These are phyloP conservation scores for Stratiomys singularior DNA, from an alignment of 2,888 invertebrate genomes.

Conservation along the genomic window DNA sequence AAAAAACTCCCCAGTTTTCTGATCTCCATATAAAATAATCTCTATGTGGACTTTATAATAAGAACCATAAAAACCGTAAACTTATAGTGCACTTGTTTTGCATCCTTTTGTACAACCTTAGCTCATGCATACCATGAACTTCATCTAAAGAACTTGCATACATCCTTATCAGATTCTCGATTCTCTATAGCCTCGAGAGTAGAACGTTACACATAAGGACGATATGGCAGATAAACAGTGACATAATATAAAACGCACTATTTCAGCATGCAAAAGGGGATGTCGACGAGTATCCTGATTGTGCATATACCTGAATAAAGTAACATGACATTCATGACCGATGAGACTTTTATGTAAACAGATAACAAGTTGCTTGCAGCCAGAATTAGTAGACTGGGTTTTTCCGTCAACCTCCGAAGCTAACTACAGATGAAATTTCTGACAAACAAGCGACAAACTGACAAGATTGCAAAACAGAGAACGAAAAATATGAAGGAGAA, in stretches of 20 bases:
- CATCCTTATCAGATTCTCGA: constrained; percentile 1
- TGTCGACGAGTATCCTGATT: not conserved
- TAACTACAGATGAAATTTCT: constrained; percentile 17
- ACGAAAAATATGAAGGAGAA: not conserved
- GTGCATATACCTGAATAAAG: constrained; percentile 30
- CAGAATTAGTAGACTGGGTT: constrained; percentile 10
- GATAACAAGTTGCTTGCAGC: constrained; percentile 23
- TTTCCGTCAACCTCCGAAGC: not conserved
- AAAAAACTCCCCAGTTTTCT: not conserved
- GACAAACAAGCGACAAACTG: not conserved
- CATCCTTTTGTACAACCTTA: too few relatives aligned
- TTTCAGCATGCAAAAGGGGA: constrained; percentile 14
- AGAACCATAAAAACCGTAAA: not conserved
- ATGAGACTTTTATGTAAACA: constrained; percentile 40
- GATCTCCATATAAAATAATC: not conserved
- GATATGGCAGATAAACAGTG: constrained; percentile 16
- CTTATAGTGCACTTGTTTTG: too few relatives aligned
- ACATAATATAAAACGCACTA: constrained; percentile 3
- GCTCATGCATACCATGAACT: not conserved
- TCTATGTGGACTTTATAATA: not conserved
- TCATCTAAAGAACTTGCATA: not conserved
- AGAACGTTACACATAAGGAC: not conserved
- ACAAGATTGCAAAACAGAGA: not conserved
- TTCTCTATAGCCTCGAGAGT: not conserved
- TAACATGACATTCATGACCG: constrained; percentile 40